Percentiles rank a stretch among this genome's conserved stretches.
Conservation (phyloP, 2,797 vertebrate genomes). For the Threskiornis aethiopicus region DNA sequence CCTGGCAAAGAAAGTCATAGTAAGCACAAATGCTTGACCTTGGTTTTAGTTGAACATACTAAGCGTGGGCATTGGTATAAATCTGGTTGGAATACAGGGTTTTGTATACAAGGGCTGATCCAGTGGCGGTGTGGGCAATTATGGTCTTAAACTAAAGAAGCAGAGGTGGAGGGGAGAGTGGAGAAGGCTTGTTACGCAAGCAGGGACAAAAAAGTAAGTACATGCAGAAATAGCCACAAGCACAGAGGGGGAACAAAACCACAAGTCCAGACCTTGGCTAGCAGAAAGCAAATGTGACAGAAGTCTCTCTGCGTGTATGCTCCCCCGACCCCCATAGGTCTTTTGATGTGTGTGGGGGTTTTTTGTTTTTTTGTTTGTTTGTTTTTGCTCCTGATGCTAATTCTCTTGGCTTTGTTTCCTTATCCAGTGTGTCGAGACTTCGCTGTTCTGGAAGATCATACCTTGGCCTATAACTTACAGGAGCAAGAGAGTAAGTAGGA, state of each 20-base stretch:
- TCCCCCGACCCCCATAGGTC: not conserved
- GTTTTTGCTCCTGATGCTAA: not conserved
- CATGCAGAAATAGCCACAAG: not conserved
- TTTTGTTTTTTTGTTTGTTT: no score
- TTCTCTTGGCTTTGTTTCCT: not conserved
- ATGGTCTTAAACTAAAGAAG: not conserved
- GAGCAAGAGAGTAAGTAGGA: conserved; percentile 96
- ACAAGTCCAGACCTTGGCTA: not conserved
- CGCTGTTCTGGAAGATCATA: conserved; percentile 94
- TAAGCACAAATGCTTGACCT: not conserved
- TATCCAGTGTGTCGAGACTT: conserved; percentile 91
- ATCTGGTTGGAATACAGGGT: not conserved
- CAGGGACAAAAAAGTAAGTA: not conserved
- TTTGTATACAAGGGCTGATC: not conserved
- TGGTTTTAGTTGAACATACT: not conserved
- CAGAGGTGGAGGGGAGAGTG: not conserved
- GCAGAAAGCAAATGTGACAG: not conserved
- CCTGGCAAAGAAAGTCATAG: not conserved
- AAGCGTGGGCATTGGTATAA: not conserved
- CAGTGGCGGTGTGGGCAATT: not conserved
- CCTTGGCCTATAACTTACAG: conserved; percentile 94
- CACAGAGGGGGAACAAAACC: not conserved
- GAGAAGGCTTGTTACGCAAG: not conserved
- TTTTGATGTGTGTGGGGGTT: not conserved
- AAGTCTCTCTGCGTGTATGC: not conserved